Evolutionary conservation across 2,888 invertebrate genomes (phyloP).

Genomic region (Agrotis exclamationis): DNA sequence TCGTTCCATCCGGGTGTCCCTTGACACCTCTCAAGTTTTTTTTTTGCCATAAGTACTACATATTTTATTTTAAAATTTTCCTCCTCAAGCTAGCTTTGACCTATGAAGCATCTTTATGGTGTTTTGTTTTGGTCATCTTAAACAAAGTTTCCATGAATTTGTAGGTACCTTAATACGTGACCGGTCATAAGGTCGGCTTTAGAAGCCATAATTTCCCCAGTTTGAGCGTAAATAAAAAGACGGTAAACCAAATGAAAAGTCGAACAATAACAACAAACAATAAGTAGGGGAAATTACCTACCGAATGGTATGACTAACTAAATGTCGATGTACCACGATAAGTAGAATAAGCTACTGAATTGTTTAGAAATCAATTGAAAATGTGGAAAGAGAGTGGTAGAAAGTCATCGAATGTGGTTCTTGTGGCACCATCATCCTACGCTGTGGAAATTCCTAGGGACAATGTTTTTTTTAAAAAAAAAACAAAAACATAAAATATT

Average conservation of each 20-base stretch:
- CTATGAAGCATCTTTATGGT: neutral
- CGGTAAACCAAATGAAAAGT: neutral
- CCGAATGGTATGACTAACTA: neutral
- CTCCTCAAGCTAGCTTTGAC: neutral
- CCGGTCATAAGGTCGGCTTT: slow-evolving; percentile 8
- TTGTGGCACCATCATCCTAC: no score
- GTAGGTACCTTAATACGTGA: neutral
- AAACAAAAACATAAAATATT: no score
- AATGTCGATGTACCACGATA: no score
- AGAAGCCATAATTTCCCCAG: slow-evolving; percentile 31
- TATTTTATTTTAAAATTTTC: neutral
- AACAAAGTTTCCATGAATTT: slow-evolving; percentile 1
- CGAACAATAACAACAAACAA: slow-evolving; percentile 20
- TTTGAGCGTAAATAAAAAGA: slow-evolving; percentile 41
- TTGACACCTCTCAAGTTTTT: no score
- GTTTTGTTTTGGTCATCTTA: slow-evolving; percentile 6
- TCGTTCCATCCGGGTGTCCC: no score
- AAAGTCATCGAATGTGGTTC: no score
- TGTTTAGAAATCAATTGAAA: neutral
- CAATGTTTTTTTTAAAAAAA: no score
- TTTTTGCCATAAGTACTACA: no score
- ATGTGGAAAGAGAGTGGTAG: neutral
- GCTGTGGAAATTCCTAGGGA: no score
- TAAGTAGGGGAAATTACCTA: neutral
- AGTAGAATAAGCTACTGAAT: neutral